Evolutionary conservation across 1,140 invertebrate species (phyloP).

Genomic region (Aporrectodea caliginosa): DNA sequence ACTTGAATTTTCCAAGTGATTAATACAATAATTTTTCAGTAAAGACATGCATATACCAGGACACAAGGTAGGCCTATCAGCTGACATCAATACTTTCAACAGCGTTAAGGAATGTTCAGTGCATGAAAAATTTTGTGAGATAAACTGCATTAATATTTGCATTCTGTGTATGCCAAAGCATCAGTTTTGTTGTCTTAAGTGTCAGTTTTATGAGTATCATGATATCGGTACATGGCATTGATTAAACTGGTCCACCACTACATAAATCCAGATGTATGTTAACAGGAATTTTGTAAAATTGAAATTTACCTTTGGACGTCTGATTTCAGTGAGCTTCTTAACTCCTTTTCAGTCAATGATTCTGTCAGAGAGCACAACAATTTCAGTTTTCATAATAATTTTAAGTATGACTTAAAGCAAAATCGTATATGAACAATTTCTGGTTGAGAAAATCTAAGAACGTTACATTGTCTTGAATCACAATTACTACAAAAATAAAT

Average conservation of each 20-base stretch:
- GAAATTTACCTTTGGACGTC: slow-evolving; percentile 69
- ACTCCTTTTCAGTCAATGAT: slow-evolving; percentile 80
- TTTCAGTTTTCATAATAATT: slow-evolving; percentile 34
- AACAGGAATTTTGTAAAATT: no score
- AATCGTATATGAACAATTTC: slow-evolving; percentile 65
- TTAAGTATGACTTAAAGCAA: slow-evolving; percentile 9
- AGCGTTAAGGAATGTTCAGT: no score
- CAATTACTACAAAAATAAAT: not conserved
- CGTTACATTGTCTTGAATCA: not conserved
- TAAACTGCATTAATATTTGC: not conserved
- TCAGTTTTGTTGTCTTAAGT: not conserved
- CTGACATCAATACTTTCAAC: no score
- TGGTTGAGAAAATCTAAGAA: not conserved
- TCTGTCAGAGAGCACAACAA: slow-evolving; percentile 55
- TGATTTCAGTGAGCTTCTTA: slow-evolving; percentile 81
- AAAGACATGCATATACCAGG: no score
- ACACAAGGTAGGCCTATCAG: no score
- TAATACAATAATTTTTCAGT: no score
- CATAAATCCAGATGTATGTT: slow-evolving; percentile 1
- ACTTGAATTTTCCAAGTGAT: no score
- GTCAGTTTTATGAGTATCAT: not conserved
- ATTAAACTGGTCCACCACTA: slow-evolving; percentile 17
- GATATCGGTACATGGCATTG: not conserved
- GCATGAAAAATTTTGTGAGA: no score
- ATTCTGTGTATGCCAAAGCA: not conserved